Base-by-base conservation (phyloP, 2,797 vertebrate genomes). In the Micrastur ruficollis region DNA sequence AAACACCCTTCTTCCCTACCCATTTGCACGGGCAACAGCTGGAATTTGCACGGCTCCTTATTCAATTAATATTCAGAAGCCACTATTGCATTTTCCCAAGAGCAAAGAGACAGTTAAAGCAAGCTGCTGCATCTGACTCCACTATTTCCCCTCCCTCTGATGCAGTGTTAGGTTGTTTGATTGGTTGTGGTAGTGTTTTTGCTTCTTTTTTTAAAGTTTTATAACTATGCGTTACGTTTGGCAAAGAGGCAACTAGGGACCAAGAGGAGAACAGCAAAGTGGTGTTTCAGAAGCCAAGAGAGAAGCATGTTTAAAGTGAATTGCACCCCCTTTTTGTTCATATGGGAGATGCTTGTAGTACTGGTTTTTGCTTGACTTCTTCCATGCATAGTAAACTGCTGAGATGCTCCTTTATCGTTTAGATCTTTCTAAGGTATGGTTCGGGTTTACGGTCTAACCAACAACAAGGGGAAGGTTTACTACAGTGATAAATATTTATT, bases 41-140 rank as follows among this genome's bases (percentile, higher is more conserved):
- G 96, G 93, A 97, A 91, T 93, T 96, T 95, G 73, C 86, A 88
- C 9, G 49, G 92, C 76, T 96, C 80, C 65, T 95, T 96, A 86
- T 97, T 96, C 91, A 81, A 38, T 96, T 96, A 96, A 95, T 95
- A 96, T 96, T 95, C 89, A 86, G 85, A 86, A 94, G 82, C 86
- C 71, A 44, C 87, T 86, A 15, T n/a, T 66, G 83, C 31, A 11
- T 95, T 95, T 93, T 86, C 83, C 90, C 93, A 52, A 75, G 86
- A 95, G 94, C 84, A 75, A 65, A 73, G 62, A 79, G 80, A 65
- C 68, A 55, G 72, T 80, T 95, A 96, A 93, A 93, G 75, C 95
- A 95, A 89, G 83, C 92, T 97, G 96, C 89, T 87, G 4, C 34
- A 2, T 87, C 62, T 58, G 38, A n/a, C 86, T 78, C 58, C 21